Percentiles rank a stretch among this genome's conserved stretches.
Evolutionary conservation across 2,113 vertebrate species (phyloP).

Genomic region (Orientallactaga bullata): DNA sequence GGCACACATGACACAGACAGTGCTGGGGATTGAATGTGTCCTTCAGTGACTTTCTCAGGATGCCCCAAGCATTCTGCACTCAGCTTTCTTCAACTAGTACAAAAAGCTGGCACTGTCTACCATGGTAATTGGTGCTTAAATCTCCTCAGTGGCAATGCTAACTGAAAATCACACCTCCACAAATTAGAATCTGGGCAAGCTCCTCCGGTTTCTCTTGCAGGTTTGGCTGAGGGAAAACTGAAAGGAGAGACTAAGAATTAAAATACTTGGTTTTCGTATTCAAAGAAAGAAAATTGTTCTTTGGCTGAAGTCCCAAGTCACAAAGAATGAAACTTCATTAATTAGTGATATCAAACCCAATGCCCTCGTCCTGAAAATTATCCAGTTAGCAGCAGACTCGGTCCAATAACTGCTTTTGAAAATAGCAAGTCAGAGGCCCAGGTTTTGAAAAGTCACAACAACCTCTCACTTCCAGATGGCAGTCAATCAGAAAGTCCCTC

Average conservation of each 20-base stretch:
- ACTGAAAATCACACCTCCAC: not conserved
- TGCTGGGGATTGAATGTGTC: not conserved
- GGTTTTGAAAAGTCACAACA: not conserved
- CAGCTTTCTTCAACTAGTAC: not conserved
- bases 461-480: not conserved
- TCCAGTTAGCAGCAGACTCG: not conserved
- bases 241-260: not conserved
- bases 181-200: not conserved
- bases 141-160: not conserved
- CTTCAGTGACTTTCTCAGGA: not conserved
- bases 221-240: not conserved
- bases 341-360: not conserved
- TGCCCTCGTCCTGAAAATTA: not conserved
- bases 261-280: constrained; percentile 8
- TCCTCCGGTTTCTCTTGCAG: not conserved
- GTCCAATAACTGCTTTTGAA: not conserved
- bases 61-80: not conserved
- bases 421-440: not conserved
- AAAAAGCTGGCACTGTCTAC: not conserved
- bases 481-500: not conserved
- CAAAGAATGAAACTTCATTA: not conserved
- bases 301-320: not conserved
- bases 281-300: not conserved
- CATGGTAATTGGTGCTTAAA: not conserved
- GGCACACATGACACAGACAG: no score